Evolutionary conservation across 2,797 vertebrate species (phyloP), one percentile per base, ranked within the genome.

Genomic region (Potorous gilbertii): DNA sequence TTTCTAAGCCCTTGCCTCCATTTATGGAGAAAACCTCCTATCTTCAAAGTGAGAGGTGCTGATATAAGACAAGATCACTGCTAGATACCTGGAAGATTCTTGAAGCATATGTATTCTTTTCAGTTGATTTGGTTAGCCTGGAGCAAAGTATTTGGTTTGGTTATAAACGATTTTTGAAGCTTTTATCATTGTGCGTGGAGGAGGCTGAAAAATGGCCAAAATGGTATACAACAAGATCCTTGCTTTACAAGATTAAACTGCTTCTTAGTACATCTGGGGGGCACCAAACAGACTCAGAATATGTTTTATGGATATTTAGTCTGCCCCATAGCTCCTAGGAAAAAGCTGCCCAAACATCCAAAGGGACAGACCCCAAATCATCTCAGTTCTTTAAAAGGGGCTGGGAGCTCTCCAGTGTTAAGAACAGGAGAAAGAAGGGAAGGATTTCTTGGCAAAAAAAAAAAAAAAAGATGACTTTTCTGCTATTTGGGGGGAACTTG

Each of bases 1-100:
- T 94, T 57, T 89, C 93, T 94, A 92, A 96, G 95, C 59, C 31
- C 16, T n/a, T 93, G 81, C 4, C 94, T 62, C 95, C 66, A 62
- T 90, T 95, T 59, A 59, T 34, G 74, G 93, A 46, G 54, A 55
- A 55, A 14, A 74, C 90, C 91, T 62, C 90, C 28, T 55, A 21
- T 87, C 55, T 95, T 95, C 92, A 95, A 93, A 90, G 89, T 14
- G 62, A 91, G 89, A 95, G 34, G 87, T 57, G 55, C 56, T 54
- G 29, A 0, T 46, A 90, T 62, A 91, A 94, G 92, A 31, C 34
- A 4, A 55, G 91, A 91, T 55, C n/a, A 55, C 13, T 27, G 92
- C 10, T 57, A 90, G 74, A 27, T 14, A 46, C 57, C 55, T 57
- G 29, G 21, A 90, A 95, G 31, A 31, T 81, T 55, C 59, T 34